Evolutionary conservation across 1,140 invertebrate genomes (phyloP), one percentile per base, ranked within the genome.

Genomic region (Apis dorsata): DNA sequence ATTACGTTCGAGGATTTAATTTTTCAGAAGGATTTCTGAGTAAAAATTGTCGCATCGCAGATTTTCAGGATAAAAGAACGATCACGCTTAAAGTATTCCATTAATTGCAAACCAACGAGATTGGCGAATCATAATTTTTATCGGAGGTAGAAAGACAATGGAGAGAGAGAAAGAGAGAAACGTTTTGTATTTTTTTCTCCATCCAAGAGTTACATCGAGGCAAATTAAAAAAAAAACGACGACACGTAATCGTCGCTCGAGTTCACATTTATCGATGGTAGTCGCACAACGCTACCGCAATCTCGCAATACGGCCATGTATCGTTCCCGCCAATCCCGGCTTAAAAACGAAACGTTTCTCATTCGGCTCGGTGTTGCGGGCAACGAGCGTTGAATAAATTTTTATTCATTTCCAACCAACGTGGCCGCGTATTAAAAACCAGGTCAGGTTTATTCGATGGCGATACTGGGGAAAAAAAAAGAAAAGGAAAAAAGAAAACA

Each of bases 221-320:
- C 51, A 63, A 83, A 83, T 79, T 74, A 74, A 82, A 60, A n/a
- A 7, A 44, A 44, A 44, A 44, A 44, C 70, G 21, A 5, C 19
- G 85, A 34, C 77, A 73, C 68, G 49, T 85, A 82, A 86, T 78
- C 60, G 66, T 78, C 79, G 34, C 63, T 68, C 59, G 70, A 49
- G 59, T 57, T 71, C 55, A 49, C 71, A 83, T 83, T 83, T 85
- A 86, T 86, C 24, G 70, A 44, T 44, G 34, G 34, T 34, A 34
- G 34, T 34, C 34, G 21, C 60, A 59, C 82, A 59, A 34, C 63
- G 11, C 2, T 28, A 53, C 28, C 24, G 57, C 49, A 62, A 63
- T 72, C 57, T 72, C 44, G 13, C 62, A 24, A 44, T 65, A 4
- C 24, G 73, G 19, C 8, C 19, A 19, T 55, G 2, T n/a, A n/a